A percentile compares a stretch with the other conserved stretches of the same genome.
These are phyloP conservation scores for cat (Felis catus) DNA, from an alignment of 2,113 vertebrate genomes.

Conservation along the genomic window F.catus_Fca126_mat1.0 CM031420.1:107757501-107758000, in stretches of 20 bases:
- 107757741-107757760: no score
- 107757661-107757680: no score
- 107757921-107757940: neutral
- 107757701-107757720: no score
- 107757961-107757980: neutral
- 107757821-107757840: neutral
- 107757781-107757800: slow-evolving; percentile 22
- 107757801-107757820: neutral
- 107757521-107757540: neutral
- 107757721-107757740: no score
- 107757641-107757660: no score
- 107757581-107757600: no score
- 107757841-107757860: neutral
- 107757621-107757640: no score
- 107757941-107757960: slow-evolving; percentile 30
- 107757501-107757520: neutral
- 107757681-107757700: no score
- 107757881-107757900: neutral
- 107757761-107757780: neutral
- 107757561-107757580: no score
- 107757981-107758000: neutral
- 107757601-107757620: no score
- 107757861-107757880: neutral
- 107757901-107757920: neutral
- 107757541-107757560: neutral